These are phyloP conservation scores for Lerema accius DNA, from an alignment of 1,140 invertebrate genomes.

Conservation along the genomic window DNA sequence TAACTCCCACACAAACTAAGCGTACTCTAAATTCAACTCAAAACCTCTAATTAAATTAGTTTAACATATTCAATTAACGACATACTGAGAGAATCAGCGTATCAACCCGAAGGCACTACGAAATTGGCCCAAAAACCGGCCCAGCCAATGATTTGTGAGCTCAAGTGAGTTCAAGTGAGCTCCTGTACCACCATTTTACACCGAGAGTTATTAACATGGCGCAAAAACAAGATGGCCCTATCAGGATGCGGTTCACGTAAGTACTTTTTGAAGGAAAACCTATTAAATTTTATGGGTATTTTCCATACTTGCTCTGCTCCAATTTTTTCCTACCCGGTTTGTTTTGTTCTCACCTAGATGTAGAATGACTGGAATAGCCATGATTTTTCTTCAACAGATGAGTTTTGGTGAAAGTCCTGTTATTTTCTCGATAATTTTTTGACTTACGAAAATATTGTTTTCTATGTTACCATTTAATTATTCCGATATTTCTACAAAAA, in stretches of 20 bases:
- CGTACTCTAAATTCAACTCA: no score
- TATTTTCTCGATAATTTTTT: no score
- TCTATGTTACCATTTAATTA: no score
- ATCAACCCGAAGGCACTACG: conserved; percentile 15
- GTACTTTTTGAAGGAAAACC: conserved; percentile 76
- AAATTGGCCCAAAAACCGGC: conserved; percentile 33
- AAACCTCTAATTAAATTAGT: conserved; percentile 1
- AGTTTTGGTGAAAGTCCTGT: no score
- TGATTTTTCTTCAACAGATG: background rate
- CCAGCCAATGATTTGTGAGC: conserved; percentile 37
- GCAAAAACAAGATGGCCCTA: conserved; percentile 56
- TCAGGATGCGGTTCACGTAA: conserved; percentile 68
- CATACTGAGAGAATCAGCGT: conserved; percentile 12
- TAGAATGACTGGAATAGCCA: conserved; percentile 48
- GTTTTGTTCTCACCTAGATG: conserved; percentile 43
- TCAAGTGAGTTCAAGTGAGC: conserved; percentile 20
- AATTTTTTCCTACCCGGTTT: conserved; percentile 67
- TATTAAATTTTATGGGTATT: conserved; percentile 81
- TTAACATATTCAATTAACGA: conserved; percentile 1
- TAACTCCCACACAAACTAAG: no score
- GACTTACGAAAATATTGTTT: no score
- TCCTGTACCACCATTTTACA: conserved; percentile 44
- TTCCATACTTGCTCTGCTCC: conserved; percentile 79
- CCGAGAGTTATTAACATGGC: conserved; percentile 59
- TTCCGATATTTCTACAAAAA: no score